Evolutionary conservation across 2,888 invertebrate genomes (phyloP).

Genomic region (Notodonta ziczac): DNA sequence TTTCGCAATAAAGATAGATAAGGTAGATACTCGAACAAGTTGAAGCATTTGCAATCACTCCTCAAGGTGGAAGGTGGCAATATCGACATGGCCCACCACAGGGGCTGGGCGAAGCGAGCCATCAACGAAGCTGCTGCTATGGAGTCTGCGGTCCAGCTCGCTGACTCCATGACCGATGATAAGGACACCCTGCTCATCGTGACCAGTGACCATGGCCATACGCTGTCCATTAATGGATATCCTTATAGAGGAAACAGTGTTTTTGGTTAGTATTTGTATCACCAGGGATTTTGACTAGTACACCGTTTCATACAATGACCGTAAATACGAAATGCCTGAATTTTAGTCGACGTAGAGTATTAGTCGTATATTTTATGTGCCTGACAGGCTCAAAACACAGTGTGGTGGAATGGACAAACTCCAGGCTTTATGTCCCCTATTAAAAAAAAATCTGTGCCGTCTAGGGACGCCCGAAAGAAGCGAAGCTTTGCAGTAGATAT

Average conservation of each 20-base stretch:
- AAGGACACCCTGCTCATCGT: constrained; percentile 92
- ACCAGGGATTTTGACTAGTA: too few relatives aligned
- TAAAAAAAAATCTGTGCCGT: too few relatives aligned
- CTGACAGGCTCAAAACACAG: too few relatives aligned
- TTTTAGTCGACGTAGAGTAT: too few relatives aligned
- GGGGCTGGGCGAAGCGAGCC: constrained; percentile 90
- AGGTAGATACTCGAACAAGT: too few relatives aligned
- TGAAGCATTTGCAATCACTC: neutral
- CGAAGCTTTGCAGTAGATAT: too few relatives aligned
- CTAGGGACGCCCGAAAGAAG: too few relatives aligned
- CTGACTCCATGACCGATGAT: constrained; percentile 84
- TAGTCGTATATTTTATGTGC: too few relatives aligned
- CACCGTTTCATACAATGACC: too few relatives aligned
- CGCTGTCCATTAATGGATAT: constrained; percentile 91
- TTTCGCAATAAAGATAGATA: neutral
- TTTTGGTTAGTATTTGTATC: constrained; percentile 81
- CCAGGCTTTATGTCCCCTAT: too few relatives aligned
- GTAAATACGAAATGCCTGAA: too few relatives aligned
- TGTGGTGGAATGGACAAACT: too few relatives aligned
- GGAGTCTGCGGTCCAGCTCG: constrained; percentile 89
- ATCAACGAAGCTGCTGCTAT: constrained; percentile 91
- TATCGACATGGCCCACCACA: constrained; percentile 94
- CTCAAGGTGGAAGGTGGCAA: constrained; percentile 92
- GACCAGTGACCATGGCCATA: constrained; percentile 93
- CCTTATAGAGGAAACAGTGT: constrained; percentile 88